A percentile compares a stretch with the other conserved stretches of the same genome.
phyloP scores from a whole-genome alignment of 2,888 invertebrate genomes.

The Belgica antarctica region DNA sequence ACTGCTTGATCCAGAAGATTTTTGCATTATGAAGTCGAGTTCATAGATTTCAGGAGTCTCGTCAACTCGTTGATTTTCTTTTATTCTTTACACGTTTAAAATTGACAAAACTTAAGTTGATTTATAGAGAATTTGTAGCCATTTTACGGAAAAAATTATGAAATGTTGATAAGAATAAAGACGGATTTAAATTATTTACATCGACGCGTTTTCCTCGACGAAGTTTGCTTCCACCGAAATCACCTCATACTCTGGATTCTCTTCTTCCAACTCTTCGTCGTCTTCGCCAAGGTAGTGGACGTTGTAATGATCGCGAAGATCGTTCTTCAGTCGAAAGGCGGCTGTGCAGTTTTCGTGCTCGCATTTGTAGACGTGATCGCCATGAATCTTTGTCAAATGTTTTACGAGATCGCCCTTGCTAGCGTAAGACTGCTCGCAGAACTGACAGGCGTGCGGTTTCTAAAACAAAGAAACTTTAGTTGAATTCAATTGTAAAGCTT shows the following conservation, averaged over 20 bases:
- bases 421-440: background rate
- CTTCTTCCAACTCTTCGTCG: background rate
- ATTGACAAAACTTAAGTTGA: background rate
- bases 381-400: background rate
- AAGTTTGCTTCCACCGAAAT: background rate
- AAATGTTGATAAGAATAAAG: slow-evolving; percentile 21
- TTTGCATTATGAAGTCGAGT: too few species aligned
- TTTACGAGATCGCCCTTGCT: slow-evolving; percentile 1
- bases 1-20: too few species aligned
- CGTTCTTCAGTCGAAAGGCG: background rate
- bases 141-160: background rate
- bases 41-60: too few species aligned
- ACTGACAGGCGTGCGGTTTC: background rate
- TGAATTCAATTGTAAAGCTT: background rate
- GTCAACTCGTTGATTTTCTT: too few species aligned
- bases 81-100: too few species aligned
- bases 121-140: slow-evolving; percentile 3
- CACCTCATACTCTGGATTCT: background rate
- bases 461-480: background rate
- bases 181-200: slow-evolving; percentile 21
- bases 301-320: background rate
- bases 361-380: background rate
- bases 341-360: background rate
- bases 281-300: background rate
- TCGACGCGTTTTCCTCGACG: background rate